phyloP scores from a whole-genome alignment of 2,888 invertebrate species.

The Plebejus anna region DNA sequence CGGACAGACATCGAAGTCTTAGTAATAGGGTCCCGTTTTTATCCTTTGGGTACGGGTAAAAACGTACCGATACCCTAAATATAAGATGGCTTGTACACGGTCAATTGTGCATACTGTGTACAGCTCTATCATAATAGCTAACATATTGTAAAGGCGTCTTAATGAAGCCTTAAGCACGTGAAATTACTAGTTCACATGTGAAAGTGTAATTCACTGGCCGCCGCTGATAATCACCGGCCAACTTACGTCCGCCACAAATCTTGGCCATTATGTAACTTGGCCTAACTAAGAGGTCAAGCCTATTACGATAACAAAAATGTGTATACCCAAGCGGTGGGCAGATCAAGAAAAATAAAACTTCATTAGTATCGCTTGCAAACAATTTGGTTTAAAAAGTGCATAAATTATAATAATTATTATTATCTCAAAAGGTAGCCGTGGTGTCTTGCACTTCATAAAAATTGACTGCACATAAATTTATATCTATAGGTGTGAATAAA shows the following conservation, averaged over 20 bases:
- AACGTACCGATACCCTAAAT: background rate
- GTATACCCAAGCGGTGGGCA: background rate
- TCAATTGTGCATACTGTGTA: background rate
- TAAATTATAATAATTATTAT: too few relatives aligned
- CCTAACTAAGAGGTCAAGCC: background rate
- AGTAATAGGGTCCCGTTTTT: too few relatives aligned
- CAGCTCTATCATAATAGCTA: background rate
- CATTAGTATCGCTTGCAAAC: background rate
- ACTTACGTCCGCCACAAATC: constrained; percentile 5
- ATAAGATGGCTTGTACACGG: background rate
- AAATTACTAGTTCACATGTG: constrained; percentile 6
- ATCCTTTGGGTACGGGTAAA: too few relatives aligned
- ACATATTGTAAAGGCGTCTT: background rate
- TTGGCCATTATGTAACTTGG: background rate
- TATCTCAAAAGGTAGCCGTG: too few relatives aligned
- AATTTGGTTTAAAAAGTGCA: background rate
- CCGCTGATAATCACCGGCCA: constrained; percentile 3
- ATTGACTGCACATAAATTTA: background rate
- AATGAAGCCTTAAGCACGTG: background rate
- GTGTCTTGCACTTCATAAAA: background rate
- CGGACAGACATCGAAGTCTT: too few relatives aligned
- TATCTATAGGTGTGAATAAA: background rate
- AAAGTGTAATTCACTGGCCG: background rate
- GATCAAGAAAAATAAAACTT: background rate
- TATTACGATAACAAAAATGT: background rate